These are phyloP conservation scores for Galaxea fascicularis DNA, from an alignment of 92 coral and sea anemone genomes.

Conservation along the genomic window DNA sequence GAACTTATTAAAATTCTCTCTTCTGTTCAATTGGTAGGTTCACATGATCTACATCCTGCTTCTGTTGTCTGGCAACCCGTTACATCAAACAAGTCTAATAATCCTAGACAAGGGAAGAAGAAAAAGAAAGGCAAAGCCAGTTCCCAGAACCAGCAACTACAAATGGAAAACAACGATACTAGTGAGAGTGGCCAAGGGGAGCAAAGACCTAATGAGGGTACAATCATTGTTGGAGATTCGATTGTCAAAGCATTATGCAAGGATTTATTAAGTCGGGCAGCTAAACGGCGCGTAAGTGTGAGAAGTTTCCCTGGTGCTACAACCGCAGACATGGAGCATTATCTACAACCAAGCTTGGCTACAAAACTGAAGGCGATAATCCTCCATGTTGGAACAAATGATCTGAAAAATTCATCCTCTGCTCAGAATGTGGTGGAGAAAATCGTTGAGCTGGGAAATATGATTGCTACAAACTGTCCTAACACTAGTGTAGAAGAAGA, in stretches of 20 bases:
- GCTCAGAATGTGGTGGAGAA: too few relatives aligned
- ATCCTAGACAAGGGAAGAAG: constrained; percentile 28
- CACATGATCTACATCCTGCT: constrained; percentile 7
- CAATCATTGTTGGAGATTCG: constrained; percentile 33
- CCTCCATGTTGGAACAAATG: too few relatives aligned
- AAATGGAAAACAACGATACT: constrained; percentile 11
- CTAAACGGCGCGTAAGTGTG: constrained; percentile 19
- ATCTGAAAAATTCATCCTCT: too few relatives aligned
- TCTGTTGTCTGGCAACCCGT: constrained; percentile 21
- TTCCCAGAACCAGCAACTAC: constrained; percentile 7
- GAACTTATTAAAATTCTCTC: constrained; percentile 1
- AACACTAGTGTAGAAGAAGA: neutral
- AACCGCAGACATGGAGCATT: constrained; percentile 26
- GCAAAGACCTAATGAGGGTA: neutral
- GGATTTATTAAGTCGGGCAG: constrained; percentile 10
- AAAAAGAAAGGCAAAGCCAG: neutral
- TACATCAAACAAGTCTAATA: neutral
- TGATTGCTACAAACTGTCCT: too few relatives aligned
- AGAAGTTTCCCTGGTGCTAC: too few relatives aligned
- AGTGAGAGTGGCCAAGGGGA: constrained; percentile 1
- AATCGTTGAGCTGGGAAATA: too few relatives aligned
- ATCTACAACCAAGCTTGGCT: constrained; percentile 21
- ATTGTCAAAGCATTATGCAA: constrained; percentile 33
- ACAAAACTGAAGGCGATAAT: constrained; percentile 22
- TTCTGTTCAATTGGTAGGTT: neutral